Base-by-base conservation (phyloP, 2,888 invertebrate genomes). In the Phengaris arion region DNA sequence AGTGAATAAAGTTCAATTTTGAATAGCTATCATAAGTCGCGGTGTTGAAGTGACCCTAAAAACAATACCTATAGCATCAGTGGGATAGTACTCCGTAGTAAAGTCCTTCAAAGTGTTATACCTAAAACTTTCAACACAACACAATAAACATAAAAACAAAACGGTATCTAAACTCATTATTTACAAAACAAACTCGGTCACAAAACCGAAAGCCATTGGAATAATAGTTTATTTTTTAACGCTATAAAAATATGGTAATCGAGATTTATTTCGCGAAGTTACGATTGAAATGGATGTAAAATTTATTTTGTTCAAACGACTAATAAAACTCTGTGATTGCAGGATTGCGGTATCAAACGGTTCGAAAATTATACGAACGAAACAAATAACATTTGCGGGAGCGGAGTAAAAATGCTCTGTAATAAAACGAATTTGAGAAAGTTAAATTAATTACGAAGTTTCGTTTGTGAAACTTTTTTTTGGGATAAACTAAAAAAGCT, bases 61-160 rank as follows among this genome's bases (percentile, higher is more conserved):
- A 64, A 64, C 10, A 22, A 10, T 35, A 64, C 64, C 64, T 64
- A 2, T 45, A 35, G 64, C 3, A 10, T 35, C 7, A 64, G 35
- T 45, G 35, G 2, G 6, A 35, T 12, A 13, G 35, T 45, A 0
- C 13, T 22, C 35, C 35, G 10, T 6, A 45, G 64, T 64, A 12
- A 64, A 35, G 10, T 64, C 35, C 64, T 64, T 13, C 64, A 64
- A 45, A 64, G 64, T 59, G 10, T 59, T 35, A 22, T 59, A 59
- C 10, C 10, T 59, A 5, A 59, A 59, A 59, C 59, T 35, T 10
- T 35, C 35, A 55, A 74, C 13, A 2, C 45, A 57, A 74, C 77
- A 74, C 55, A 22, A 35, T 8, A 79, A 74, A 54, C 35, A 7
- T 8, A 22, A n/a, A 68, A 74, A 57, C n/a, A 12, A 48, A 57